A percentile compares a stretch with the other conserved stretches of the same genome.
Evolutionary conservation across 2,113 vertebrate genomes (phyloP).

Genomic region (Triplophysa tibetana): DNA sequence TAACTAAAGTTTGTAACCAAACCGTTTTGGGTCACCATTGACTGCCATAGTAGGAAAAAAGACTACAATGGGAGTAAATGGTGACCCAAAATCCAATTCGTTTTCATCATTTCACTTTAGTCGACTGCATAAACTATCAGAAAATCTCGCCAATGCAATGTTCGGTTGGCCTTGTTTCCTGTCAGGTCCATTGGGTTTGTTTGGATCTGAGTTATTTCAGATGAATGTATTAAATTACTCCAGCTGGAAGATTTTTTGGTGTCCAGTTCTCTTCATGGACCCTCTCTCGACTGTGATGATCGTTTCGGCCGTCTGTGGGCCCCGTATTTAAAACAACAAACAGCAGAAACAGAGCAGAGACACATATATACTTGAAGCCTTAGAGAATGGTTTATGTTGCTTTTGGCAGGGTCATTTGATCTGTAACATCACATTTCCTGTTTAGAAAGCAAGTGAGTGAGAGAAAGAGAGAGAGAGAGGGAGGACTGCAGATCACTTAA

Average conservation of each 20-base stretch:
- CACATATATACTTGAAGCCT: conserved; percentile 9
- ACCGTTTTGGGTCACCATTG: too few species aligned
- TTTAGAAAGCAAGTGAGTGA: conserved; percentile 48
- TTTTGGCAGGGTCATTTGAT: conserved; percentile 41
- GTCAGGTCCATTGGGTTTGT: conserved; percentile 3
- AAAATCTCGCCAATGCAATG: too few species aligned
- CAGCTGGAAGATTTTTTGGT: conserved; percentile 36
- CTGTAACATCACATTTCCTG: conserved; percentile 50
- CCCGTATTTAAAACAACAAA: conserved; percentile 30
- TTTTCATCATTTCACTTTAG: too few species aligned
- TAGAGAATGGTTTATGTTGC: conserved; percentile 51
- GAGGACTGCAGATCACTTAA: not conserved
- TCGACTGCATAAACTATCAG: too few species aligned
- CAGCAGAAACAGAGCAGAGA: not conserved
- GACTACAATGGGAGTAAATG: too few species aligned
- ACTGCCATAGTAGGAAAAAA: too few species aligned
- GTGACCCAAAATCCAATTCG: too few species aligned
- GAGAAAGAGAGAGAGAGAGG: not conserved
- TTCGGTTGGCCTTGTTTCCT: not conserved
- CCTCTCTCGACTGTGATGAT: conserved; percentile 22
- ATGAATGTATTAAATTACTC: conserved; percentile 13
- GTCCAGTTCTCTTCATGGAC: not conserved
- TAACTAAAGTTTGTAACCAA: too few species aligned
- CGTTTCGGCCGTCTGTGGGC: not conserved
- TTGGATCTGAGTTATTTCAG: conserved; percentile 8